Base-by-base conservation (phyloP, 2,797 vertebrate genomes). In the Sparus aurata region DNA sequence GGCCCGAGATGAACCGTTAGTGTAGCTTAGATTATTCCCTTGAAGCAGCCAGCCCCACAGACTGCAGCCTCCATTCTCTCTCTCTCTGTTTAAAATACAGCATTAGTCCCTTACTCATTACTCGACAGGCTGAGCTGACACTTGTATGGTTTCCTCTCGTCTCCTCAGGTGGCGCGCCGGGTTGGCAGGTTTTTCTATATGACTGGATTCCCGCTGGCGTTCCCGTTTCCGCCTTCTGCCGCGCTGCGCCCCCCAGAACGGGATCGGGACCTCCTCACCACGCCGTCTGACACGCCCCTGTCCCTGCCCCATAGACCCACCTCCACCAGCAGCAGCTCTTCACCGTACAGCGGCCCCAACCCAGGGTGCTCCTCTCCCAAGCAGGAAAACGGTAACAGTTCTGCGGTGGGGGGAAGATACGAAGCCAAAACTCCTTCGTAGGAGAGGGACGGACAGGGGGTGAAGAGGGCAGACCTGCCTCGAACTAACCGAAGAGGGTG, bases 161-260 rank as follows among this genome's bases (percentile, higher is more conserved):
- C 80, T 91, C 91, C 84, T 54, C 87, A 99, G 98, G 98, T 99
- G 23, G 98, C 98, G 54, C 96, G 95, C 64, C 91, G 97, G 0
- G 94, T 98, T 81, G 98, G 98, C 90, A 94, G 97, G 54, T 96
- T 99, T 57, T 96, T 99, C 91, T 99, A 97, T 93, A 97, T 99
- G 98, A 97, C 97, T 7, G 97, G 97, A 45, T 96, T 99, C 87
- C 98, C 98, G 1, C 89, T 98, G 95, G 96, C 97, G 0, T 95
- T 99, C 90, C 98, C 98, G 0, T 95, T 98, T 84, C 97, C 97
- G 23, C 96, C 97, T 30, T 96, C 97, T 0, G 93, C 92, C 0
- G 75, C 84, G 4, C 87, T 97, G 52, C 95, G 94, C 69, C 92
- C 95, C 13, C 86, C 93, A 0, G 95, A 96, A 68, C 90, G 94